Evolutionary conservation across 2,113 vertebrate species (phyloP), one percentile per base, ranked within the genome.

Genomic region (Rhegmatorhina hoffmannsi): DNA sequence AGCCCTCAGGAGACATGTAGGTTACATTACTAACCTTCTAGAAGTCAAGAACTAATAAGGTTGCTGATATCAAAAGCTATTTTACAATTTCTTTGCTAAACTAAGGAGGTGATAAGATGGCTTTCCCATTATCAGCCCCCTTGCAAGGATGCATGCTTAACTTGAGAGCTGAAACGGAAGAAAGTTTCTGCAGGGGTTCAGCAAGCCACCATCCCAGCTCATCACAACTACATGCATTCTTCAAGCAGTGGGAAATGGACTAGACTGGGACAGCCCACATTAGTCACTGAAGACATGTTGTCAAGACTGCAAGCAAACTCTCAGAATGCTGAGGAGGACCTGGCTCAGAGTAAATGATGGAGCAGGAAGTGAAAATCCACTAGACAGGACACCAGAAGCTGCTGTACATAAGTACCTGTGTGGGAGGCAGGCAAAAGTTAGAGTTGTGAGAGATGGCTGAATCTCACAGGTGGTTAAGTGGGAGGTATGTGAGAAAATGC

Each of bases 391-490:
- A 40, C 12, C 18, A 94, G 83, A 58, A 86, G 17, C 33, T 77
- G n/a, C 28, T 80, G 83, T 84, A 73, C 7, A 26, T 23, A 73
- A 80, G 28, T 66, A 77, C 17, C n/a, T 46, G 28, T 1, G n/a
- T 87, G 49, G 68, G 79, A 92, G 88, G 59, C 1, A 6, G 0
- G 18, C 5, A 72, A 59, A 91, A 81, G 6, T 66, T 24, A 69
- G 31, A 64, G 9, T 23, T 49, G 14, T 86, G 86, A 90, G 17
- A 58, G 52, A 26, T 33, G 56, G 29, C 33, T 67, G 43, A 80
- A 40, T 76, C n/a, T 86, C 63, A 80, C 86, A 95, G 63, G 72
- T 69, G 72, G 67, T 66, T 62, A 53, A 62, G 84, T 86, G 52
- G 89, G 84, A 89, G 43, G 52, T 73, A 53, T 24, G 16, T 81